Conservation (phyloP, 2,888 invertebrate genomes). For the Synanthedon myopaeformis region DNA sequence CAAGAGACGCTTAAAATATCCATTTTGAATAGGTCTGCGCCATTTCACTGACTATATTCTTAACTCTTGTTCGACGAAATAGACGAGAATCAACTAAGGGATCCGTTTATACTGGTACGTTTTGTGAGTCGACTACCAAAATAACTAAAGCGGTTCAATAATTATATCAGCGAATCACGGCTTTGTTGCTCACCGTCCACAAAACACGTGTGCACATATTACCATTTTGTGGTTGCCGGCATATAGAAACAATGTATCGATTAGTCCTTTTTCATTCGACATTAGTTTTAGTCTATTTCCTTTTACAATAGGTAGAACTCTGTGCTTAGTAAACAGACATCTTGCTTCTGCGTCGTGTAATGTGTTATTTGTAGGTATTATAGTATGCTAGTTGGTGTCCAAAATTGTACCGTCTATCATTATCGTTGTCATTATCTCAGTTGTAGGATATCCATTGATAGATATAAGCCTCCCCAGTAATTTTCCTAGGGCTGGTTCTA, state of each 20-base stretch:
- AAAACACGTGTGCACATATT: constrained; percentile 28
- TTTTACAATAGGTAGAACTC: no score
- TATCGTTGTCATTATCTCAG: no score
- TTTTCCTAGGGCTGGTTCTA: no score
- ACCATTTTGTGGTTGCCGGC: neutral
- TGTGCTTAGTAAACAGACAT: no score
- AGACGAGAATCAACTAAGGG: constrained; percentile 13
- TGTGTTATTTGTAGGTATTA: no score
- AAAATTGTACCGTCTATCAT: no score
- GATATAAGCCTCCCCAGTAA: no score
- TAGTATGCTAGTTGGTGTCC: no score
- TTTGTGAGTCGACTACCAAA: constrained; percentile 48
- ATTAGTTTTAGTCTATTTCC: constrained; percentile 14
- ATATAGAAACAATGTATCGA: neutral
- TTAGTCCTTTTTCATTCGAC: constrained; percentile 4
- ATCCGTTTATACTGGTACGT: constrained; percentile 29
- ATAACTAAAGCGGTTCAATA: constrained; percentile 60
- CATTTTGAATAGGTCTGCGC: constrained; percentile 26
- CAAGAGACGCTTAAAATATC: constrained; percentile 18
- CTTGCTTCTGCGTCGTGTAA: no score
- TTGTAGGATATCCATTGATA: no score
- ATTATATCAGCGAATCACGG: constrained; percentile 57
- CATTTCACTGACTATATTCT: constrained; percentile 22
- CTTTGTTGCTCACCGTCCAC: constrained; percentile 43
- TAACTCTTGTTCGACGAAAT: constrained; percentile 23